Evolutionary conservation across 2,888 invertebrate genomes (phyloP), one percentile per base, ranked within the genome.

Genomic region (Minunthozetes semirufus): DNA sequence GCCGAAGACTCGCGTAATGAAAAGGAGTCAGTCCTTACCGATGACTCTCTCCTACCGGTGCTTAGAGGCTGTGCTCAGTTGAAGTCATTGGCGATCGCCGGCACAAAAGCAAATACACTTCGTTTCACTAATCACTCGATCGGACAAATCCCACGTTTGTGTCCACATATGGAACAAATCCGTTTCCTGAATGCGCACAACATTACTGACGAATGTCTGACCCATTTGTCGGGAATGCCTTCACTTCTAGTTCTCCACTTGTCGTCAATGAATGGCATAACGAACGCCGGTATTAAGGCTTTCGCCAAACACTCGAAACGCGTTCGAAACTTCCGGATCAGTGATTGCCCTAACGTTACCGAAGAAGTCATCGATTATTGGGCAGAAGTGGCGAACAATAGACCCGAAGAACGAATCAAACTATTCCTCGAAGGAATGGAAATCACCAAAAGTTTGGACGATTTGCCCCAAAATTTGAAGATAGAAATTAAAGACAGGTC

Each of bases 1-100:
- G 70, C 70, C 70, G 70, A 70, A 48, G 70, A 70, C 48, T 70
- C 70, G 25, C 70, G 70, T 13, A 70, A 70, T 25, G 70, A 70
- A 1, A 27, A 25, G 13, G 19, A 70, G 9, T 70, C 70, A 0
- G 70, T 70, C 0, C 70, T 70, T 11, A 70, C 70, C 25, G 70
- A 70, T 27, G 70, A 70, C 25, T 70, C 70, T 13, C 70, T 70
- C 27, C 8, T 70, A 4, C 42, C 46, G 3, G 48, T 70, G 0
- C 2, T 70, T 2, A 46, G 19, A 42, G 70, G 70, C 25, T 70
- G 70, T 25, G 4, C 22, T 4, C 19, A 48, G 48, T 13, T 70
- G 48, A 70, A 48, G 38, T 48, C 46, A 11, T 27, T 70, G 27
- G 70, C 70, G 13, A 70, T 70, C 38, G 70, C 70, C 25, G 70